phyloP scores from a whole-genome alignment of 1,140 invertebrate species.

The Drosophila pandora region DNA sequence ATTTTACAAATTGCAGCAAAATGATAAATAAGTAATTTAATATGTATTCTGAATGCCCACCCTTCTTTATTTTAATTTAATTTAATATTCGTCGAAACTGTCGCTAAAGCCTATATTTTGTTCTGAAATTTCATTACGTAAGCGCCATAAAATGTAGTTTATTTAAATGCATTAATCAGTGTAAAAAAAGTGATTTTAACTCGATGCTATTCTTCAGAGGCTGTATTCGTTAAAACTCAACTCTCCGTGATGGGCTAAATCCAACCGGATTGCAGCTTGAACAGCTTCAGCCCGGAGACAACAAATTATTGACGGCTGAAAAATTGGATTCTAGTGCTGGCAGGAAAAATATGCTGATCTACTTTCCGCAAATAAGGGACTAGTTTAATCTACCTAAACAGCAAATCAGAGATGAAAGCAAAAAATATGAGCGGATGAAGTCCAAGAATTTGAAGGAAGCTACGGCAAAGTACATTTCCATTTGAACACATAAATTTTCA shows the following conservation, averaged over 20 bases:
- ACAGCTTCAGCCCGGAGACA: background rate
- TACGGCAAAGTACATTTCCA: slow-evolving; percentile 79
- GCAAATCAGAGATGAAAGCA: slow-evolving; percentile 22
- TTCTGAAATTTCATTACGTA: slow-evolving; percentile 57
- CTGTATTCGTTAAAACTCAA: no score
- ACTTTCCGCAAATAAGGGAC: slow-evolving; percentile 27
- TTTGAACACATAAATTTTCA: slow-evolving; percentile 78
- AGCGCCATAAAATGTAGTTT: slow-evolving; percentile 76
- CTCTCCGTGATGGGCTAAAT: no score
- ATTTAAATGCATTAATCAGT: slow-evolving; percentile 61
- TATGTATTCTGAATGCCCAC: slow-evolving; percentile 49
- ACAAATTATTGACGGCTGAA: background rate
- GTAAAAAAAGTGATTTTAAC: slow-evolving; percentile 20
- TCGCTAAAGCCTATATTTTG: slow-evolving; percentile 17
- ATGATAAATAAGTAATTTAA: slow-evolving; percentile 82
- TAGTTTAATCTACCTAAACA: slow-evolving; percentile 69
- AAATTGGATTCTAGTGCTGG: slow-evolving; percentile 4
- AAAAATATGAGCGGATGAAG: slow-evolving; percentile 41
- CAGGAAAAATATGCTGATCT: slow-evolving; percentile 5
- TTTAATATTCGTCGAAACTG: slow-evolving; percentile 60
- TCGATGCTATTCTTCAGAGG: no score
- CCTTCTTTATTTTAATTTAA: slow-evolving; percentile 67
- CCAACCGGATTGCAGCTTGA: no score
- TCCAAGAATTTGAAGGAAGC: slow-evolving; percentile 73
- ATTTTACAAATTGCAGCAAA: slow-evolving; percentile 82